phyloP scores from a whole-genome alignment of 2,113 vertebrate genomes.

The Epinephelus lanceolatus region DNA sequence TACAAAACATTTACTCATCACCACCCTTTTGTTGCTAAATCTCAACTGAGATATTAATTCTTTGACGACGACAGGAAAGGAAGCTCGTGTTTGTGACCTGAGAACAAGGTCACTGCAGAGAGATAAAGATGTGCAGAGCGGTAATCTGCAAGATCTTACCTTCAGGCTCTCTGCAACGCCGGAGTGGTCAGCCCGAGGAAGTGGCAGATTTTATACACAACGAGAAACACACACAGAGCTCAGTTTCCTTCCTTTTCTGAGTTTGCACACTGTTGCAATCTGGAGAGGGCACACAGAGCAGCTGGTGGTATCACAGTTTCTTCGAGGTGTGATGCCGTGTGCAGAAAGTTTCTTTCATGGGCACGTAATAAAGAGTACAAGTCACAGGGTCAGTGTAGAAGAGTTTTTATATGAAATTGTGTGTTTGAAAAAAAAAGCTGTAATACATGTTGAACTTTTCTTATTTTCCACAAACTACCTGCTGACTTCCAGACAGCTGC shows the following conservation, averaged over 20 bases:
- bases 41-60: background rate
- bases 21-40: background rate
- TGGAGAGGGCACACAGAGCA: background rate
- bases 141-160: conserved; percentile 53
- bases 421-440: conserved; percentile 19
- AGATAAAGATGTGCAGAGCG: conserved; percentile 11
- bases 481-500: background rate
- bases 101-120: conserved; percentile 36
- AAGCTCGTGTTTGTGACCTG: background rate
- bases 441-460: background rate
- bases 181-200: conserved; percentile 58
- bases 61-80: background rate
- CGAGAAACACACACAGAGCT: background rate
- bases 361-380: conserved; percentile 20
- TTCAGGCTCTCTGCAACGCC: background rate
- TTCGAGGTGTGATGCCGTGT: background rate
- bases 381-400: conserved; percentile 19
- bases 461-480: conserved; percentile 8
- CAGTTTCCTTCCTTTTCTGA: conserved; percentile 56
- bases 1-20: conserved; percentile 8
- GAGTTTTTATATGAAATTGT: conserved; percentile 45
- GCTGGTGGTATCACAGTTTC: background rate
- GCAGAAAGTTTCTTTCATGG: background rate
- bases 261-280: conserved; percentile 9
- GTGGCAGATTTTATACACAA: conserved; percentile 33